Evolutionary conservation across 2,797 vertebrate genomes (phyloP), one percentile per base, ranked within the genome.

Genomic region (Buceros bicornis): DNA sequence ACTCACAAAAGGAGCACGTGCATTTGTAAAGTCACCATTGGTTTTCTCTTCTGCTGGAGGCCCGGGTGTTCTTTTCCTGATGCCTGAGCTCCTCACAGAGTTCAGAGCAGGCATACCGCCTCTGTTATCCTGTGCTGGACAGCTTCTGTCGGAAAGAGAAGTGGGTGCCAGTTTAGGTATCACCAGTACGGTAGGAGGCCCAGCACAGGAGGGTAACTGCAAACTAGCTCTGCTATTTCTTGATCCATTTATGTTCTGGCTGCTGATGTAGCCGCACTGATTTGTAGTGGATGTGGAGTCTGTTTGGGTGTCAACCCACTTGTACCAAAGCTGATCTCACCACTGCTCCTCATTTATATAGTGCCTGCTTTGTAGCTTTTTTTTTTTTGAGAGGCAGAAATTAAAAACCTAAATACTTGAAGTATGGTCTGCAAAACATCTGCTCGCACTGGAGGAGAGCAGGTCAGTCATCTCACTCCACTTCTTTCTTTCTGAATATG

Each of bases 131-230:
- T 33, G 21, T 42, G 58, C 54, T 53, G 25, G 51, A 1, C 21
- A n/a, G 7, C 31, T 70, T 14, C 51, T 62, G 13, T 10, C 25
- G 42, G 8, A 43, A 35, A 35, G 29, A 40, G 31, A 25, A 37
- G 13, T 2, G 4, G 7, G 19, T 0, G 2, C 8, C 24, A 29
- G 13, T 16, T 31, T 18, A 15, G 40, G 14, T 20, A 16, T 16
- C 31, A 11, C 12, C 16, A 29, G 13, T 37, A 1, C 1, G 28
- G 48, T 3, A 13, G 16, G 67, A 37, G 51, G 10, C 42, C 37
- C 53, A 48, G 43, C 24, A 76, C 16, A 4, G 6, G 16, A 53
- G 35, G 8, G 33, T 11, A 15, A 13, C 50, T 56, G 5, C 26
- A 20, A 26, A 25, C 14, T 37, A 51, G 21, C n/a, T 65, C 47